Evolutionary conservation across 2,797 vertebrate species (phyloP).

Genomic region (Schizopygopsis pylzovi): DNA sequence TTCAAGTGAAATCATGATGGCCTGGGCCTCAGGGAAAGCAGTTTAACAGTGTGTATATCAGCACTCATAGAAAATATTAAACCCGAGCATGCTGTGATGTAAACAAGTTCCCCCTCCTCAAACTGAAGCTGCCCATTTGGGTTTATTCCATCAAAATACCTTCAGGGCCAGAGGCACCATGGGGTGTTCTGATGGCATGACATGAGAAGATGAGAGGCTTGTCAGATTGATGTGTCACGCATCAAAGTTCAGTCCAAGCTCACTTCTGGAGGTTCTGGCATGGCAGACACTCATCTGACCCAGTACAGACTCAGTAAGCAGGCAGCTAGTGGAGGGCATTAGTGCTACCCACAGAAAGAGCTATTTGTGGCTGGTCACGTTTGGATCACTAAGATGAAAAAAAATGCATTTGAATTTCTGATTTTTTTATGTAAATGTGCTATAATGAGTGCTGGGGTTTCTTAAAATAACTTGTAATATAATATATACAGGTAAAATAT

Average conservation of each 20-base stretch:
- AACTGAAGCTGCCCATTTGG: slow-evolving; percentile 50
- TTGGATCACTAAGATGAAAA: slow-evolving; percentile 16
- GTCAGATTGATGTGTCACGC: slow-evolving; percentile 57
- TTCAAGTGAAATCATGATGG: slow-evolving; percentile 24
- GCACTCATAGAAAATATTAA: slow-evolving; percentile 33
- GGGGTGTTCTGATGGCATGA: slow-evolving; percentile 19
- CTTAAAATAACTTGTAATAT: not conserved
- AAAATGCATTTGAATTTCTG: not conserved
- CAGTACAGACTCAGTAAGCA: slow-evolving; percentile 35
- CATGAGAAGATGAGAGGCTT: slow-evolving; percentile 55
- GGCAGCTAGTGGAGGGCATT: slow-evolving; percentile 24
- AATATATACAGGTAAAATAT: not conserved
- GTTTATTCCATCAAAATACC: slow-evolving; percentile 52
- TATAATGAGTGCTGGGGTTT: not conserved
- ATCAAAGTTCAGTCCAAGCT: slow-evolving; percentile 39
- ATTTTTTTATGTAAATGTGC: not conserved
- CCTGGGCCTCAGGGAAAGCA: not conserved
- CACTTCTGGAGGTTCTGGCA: slow-evolving; percentile 12
- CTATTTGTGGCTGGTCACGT: not conserved
- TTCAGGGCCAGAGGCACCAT: slow-evolving; percentile 23
- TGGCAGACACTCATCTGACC: slow-evolving; percentile 30
- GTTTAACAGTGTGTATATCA: slow-evolving; percentile 12
- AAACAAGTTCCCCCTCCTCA: slow-evolving; percentile 63
- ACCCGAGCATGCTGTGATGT: slow-evolving; percentile 41
- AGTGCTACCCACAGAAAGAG: slow-evolving; percentile 2